Base-by-base conservation (phyloP, 2,888 invertebrate genomes). In the Conistra vaccinii region DNA sequence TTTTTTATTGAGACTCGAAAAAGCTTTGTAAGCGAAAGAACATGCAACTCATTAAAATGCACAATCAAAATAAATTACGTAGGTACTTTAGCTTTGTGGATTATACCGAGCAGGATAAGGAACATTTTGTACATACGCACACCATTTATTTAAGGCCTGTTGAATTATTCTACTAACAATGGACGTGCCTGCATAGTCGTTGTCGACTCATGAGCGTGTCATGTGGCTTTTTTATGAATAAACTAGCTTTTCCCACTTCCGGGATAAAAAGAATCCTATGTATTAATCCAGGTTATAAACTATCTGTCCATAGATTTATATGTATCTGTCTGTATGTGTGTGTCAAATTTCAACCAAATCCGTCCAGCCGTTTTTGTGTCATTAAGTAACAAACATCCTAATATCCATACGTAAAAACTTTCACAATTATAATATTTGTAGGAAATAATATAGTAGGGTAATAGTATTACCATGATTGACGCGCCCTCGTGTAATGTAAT, bases 1-100 rank as follows among this genome's bases (percentile, higher is more conserved):
- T 71, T 66, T 66, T 26, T 35, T 61, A 73, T 35, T 51, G 29
- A 39, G 2, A 17, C 69, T 12, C 55, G 1, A 20, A 32, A 32
- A 39, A 39, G n/a, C 53, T 32, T 58, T 23, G 3, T 20, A 48
- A n/a, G 12, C 20, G 39, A 61, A 62, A 77, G 45, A 67, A 76
- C 76, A 69, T 53, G 79, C 76, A 39, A 35, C 78, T 61, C 45
- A 60, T 79, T 76, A 45, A 53, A 78, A 76, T 61, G 20, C 35
- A 53, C 53, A 45, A 71, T 71, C 29, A 45, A 71, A 76, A 55
- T 79, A 71, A 76, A 76, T 71, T 55, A 71, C 12, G 29, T 53
- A 70, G 53, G 53, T 60, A 48, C 53, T 61, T 51, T 55, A 55
- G 39, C 23, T 39, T 68, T 9, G 12, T 55, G 14, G 80, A 76